Conservation (phyloP, 2,888 invertebrate species). For the Venusia cambrica region DNA sequence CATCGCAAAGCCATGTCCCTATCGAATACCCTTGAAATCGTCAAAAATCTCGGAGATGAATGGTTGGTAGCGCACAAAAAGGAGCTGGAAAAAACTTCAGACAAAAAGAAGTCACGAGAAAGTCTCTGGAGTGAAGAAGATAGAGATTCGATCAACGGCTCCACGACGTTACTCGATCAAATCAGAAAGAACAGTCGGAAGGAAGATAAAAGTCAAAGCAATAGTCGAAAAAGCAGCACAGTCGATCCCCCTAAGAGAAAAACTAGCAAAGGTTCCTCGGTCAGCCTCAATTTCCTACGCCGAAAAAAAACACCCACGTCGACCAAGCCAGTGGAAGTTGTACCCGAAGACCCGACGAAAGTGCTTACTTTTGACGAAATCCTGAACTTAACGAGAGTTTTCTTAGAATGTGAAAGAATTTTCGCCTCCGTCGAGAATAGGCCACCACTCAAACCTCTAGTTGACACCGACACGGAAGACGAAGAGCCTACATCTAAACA, state of each 20-base stretch:
- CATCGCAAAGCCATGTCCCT: conserved; percentile 76
- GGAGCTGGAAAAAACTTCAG: conserved; percentile 61
- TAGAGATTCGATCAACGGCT: conserved; percentile 66
- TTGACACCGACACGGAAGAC: conserved; percentile 67
- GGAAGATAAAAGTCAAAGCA: conserved; percentile 55
- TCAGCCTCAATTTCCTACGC: conserved; percentile 65
- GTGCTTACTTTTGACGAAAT: conserved; percentile 56
- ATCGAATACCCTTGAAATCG: conserved; percentile 73
- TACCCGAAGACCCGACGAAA: conserved; percentile 57
- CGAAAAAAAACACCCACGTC: conserved; percentile 68
- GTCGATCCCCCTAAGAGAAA: conserved; percentile 66
- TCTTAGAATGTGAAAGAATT: conserved; percentile 66
- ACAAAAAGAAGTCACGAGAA: conserved; percentile 71
- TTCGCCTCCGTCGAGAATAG: conserved; percentile 47
- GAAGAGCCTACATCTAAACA: conserved; percentile 59
- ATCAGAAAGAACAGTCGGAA: conserved; percentile 66
- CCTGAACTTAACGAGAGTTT: conserved; percentile 58
- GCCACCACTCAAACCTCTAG: conserved; percentile 37
- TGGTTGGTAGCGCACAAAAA: conserved; percentile 66
- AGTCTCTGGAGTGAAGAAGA: conserved; percentile 77
- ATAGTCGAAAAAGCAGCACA: conserved; percentile 56
- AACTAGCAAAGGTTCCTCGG: conserved; percentile 68
- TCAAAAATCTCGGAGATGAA: conserved; percentile 70
- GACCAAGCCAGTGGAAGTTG: conserved; percentile 61
- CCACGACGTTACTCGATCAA: conserved; percentile 58